phyloP scores from a whole-genome alignment of 2,888 invertebrate genomes.

The Nomada flava region DNA sequence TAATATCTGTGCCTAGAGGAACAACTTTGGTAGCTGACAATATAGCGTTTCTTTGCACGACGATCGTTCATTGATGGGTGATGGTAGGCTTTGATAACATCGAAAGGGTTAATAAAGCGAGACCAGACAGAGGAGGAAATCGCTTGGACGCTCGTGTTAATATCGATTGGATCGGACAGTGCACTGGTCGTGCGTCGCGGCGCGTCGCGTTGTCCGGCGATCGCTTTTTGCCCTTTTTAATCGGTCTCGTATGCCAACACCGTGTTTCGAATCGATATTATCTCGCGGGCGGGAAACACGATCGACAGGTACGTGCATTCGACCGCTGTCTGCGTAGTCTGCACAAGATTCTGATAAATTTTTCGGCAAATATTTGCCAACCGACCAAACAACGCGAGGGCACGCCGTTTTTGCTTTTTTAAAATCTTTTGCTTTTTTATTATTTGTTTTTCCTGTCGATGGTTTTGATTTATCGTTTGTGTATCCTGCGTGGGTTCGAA shows the following conservation, averaged over 20 bases:
- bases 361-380: conserved; percentile 31
- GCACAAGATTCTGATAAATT: conserved; percentile 18
- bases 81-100: background rate
- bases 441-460: background rate
- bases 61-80: background rate
- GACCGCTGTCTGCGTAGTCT: background rate
- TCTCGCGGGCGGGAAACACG: conserved; percentile 16
- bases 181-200: conserved; percentile 13
- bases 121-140: background rate
- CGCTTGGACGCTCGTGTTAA: conserved; percentile 9
- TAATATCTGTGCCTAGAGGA: background rate
- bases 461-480: background rate
- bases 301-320: background rate
- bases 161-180: conserved; percentile 29
- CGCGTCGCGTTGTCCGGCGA: conserved; percentile 35
- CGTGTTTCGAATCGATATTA: conserved; percentile 45
- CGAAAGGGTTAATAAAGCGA: conserved; percentile 25
- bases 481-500: background rate
- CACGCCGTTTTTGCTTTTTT: background rate
- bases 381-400: background rate
- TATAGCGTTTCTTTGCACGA: background rate
- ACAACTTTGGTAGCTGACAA: background rate
- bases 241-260: conserved; percentile 34
- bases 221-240: conserved; percentile 54
- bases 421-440: background rate